phyloP scores from a whole-genome alignment of 2,888 invertebrate species.

The Hyppa rectilinea region DNA sequence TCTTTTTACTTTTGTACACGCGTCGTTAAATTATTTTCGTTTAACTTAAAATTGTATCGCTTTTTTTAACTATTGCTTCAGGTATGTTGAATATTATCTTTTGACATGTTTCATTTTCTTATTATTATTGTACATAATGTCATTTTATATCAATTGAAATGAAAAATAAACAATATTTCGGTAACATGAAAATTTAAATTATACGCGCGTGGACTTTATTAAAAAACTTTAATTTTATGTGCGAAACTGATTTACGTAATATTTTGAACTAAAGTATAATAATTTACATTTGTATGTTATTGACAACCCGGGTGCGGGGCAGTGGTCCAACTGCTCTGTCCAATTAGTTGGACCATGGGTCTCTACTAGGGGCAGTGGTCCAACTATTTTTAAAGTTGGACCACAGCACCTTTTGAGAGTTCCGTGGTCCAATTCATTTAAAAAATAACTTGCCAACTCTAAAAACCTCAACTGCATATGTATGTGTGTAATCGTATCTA shows the following conservation, averaged over 20 bases:
- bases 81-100: slow-evolving; percentile 6
- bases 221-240: slow-evolving; percentile 17
- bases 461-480: too few species aligned
- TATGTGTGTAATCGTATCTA: too few species aligned
- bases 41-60: slow-evolving; percentile 3
- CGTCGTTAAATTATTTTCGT: slow-evolving; percentile 15
- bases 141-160: slow-evolving; percentile 20
- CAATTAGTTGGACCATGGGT: too few species aligned
- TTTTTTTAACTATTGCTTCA: slow-evolving; percentile 10
- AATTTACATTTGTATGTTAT: slow-evolving; percentile 25
- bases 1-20: slow-evolving; percentile 12
- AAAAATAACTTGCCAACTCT: too few species aligned
- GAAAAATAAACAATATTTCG: slow-evolving; percentile 14
- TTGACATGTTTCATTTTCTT: slow-evolving; percentile 11
- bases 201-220: slow-evolving; percentile 2
- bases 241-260: slow-evolving; percentile 10
- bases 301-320: too few species aligned
- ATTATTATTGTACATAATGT: slow-evolving; percentile 5
- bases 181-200: slow-evolving; percentile 6
- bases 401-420: too few species aligned
- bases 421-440: too few species aligned
- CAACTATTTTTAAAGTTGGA: too few species aligned
- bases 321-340: too few species aligned
- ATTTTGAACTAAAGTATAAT: slow-evolving; percentile 9
- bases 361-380: too few species aligned